Conservation (phyloP, 92 coral and sea anemone genomes). For the Heteractis magnifica region DNA sequence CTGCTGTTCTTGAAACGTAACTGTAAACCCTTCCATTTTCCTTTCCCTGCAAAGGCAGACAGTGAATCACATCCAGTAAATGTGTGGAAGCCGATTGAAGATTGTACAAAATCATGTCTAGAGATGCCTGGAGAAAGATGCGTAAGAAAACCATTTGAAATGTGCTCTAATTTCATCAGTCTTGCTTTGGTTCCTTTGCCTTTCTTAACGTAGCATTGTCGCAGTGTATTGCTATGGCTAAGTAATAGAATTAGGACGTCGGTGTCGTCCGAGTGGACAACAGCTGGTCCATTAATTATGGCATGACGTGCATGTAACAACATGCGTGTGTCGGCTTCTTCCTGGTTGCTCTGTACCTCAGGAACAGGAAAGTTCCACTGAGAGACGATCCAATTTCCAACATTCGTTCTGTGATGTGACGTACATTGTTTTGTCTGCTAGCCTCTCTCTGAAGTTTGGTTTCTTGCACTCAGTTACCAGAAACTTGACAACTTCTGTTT, state of each 20-base stretch:
- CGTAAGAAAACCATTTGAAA: constrained; percentile 26
- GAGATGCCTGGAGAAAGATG: constrained; percentile 38
- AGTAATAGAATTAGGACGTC: background rate
- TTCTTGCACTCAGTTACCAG: constrained; percentile 46
- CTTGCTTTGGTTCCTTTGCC: constrained; percentile 39
- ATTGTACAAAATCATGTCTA: constrained; percentile 29
- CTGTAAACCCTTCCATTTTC: constrained; percentile 54
- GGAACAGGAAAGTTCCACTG: constrained; percentile 36
- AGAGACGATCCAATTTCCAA: constrained; percentile 14
- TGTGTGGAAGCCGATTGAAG: constrained; percentile 47
- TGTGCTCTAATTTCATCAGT: constrained; percentile 12
- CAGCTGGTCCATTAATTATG: constrained; percentile 11
- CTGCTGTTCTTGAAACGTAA: constrained; percentile 36
- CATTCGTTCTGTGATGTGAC: constrained; percentile 36
- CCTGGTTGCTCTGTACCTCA: constrained; percentile 36
- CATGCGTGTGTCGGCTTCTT: constrained; percentile 52
- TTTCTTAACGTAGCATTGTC: constrained; percentile 44
- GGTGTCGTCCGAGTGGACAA: background rate
- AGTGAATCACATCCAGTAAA: constrained; percentile 59
- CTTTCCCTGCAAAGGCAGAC: constrained; percentile 56
- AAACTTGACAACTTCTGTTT: constrained; percentile 43
- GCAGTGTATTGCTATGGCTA: background rate
- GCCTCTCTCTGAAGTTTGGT: constrained; percentile 32
- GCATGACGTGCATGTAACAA: constrained; percentile 50
- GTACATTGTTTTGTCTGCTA: constrained; percentile 20